Evolutionary conservation across 2,113 vertebrate genomes (phyloP).

Genomic region (Neomonachus schauinslandi): DNA sequence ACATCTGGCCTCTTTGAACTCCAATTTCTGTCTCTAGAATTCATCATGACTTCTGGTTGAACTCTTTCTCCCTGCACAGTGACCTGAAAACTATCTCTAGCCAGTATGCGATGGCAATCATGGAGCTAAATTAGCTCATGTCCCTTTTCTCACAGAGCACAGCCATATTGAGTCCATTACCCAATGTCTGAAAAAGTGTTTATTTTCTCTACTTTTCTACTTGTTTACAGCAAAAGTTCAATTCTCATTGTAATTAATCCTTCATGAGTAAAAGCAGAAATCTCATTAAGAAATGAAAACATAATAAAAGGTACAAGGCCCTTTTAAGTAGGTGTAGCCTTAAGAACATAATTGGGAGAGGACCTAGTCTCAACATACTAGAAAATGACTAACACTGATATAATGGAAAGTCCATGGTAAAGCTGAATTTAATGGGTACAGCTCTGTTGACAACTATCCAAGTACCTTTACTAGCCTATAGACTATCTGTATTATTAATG

Average conservation of each 20-base stretch:
- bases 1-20: background rate
- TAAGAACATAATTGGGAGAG: background rate
- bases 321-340: background rate
- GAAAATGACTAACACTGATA: background rate
- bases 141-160: background rate
- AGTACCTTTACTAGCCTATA: background rate
- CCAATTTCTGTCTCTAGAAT: background rate
- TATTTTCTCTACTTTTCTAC: background rate
- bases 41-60: background rate
- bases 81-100: background rate
- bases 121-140: background rate
- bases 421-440: background rate
- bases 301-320: background rate
- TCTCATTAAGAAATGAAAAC: background rate
- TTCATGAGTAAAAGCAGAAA: background rate
- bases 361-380: background rate
- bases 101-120: background rate
- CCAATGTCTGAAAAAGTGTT: background rate
- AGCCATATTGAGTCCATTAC: background rate
- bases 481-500: background rate
- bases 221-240: background rate
- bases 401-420: background rate
- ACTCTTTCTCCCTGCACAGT: background rate
- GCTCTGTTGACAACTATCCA: background rate
- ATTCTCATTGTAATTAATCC: background rate